Percentiles rank a stretch among this genome's conserved stretches.
phyloP scores from a whole-genome alignment of 2,888 invertebrate species.

The Hirtodrosophila alboralis region DNA sequence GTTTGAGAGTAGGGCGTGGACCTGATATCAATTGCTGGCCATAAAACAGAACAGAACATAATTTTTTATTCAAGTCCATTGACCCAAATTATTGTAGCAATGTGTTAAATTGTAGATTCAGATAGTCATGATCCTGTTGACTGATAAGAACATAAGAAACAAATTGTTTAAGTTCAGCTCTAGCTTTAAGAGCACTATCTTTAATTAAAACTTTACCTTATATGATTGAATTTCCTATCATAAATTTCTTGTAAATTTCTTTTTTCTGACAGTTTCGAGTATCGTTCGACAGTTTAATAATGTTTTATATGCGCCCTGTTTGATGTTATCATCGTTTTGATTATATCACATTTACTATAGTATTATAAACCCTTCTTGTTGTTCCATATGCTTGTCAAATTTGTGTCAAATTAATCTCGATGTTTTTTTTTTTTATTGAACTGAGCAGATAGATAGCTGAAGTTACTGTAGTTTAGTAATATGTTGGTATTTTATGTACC shows the following conservation, averaged over 20 bases:
- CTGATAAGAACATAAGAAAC: constrained; percentile 56
- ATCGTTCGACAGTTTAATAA: constrained; percentile 71
- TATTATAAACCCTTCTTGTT: constrained; percentile 6
- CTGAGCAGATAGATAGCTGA: constrained; percentile 17
- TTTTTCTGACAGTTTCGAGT: constrained; percentile 57
- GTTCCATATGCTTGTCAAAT: constrained; percentile 65
- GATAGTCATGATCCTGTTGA: constrained; percentile 52
- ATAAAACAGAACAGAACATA: constrained; percentile 31
- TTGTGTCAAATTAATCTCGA: constrained; percentile 70
- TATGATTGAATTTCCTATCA: constrained; percentile 28
- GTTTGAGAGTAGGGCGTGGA: background rate
- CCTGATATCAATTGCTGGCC: constrained; percentile 26
- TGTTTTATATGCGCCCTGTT: constrained; percentile 48
- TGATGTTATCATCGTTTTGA: constrained; percentile 44
- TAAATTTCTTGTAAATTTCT: constrained; percentile 51
- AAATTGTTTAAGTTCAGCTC: constrained; percentile 35
- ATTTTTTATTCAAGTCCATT: constrained; percentile 65
- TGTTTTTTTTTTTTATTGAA: constrained; percentile 4
- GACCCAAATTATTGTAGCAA: constrained; percentile 63
- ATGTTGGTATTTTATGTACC: constrained; percentile 27
- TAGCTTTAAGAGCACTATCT: constrained; percentile 22
- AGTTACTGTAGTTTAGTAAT: background rate
- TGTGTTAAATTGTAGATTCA: constrained; percentile 53
- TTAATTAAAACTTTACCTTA: constrained; percentile 40
- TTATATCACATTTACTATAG: constrained; percentile 9